These are phyloP conservation scores for Aphis gossypii DNA, from an alignment of 1,140 invertebrate genomes.

Conservation along the genomic window DNA sequence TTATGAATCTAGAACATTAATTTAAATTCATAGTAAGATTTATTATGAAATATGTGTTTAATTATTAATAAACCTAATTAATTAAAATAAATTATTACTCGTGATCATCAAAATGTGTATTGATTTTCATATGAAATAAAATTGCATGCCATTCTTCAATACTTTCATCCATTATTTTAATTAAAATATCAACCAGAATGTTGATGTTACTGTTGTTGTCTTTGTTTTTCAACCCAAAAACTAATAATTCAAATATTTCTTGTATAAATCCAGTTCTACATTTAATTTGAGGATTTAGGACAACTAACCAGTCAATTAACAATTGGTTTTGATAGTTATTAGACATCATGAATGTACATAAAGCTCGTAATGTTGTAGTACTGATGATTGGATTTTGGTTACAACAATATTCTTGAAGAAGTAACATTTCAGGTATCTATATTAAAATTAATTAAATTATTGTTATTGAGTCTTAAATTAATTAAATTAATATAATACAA, in stretches of 20 bases:
- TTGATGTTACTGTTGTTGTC: neutral
- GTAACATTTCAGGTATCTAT: constrained; percentile 54
- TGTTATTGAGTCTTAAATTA: neutral
- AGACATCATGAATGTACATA: constrained; percentile 33
- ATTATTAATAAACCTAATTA: neutral
- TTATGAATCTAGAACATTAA: constrained; percentile 27
- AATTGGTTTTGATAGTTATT: constrained; percentile 45
- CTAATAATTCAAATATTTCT: constrained; percentile 46
- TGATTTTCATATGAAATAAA: constrained; percentile 18
- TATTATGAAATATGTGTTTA: too few species aligned
- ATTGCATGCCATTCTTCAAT: constrained; percentile 24
- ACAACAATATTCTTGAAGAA: constrained; percentile 54
- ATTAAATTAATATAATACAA: neutral
- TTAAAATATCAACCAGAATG: neutral
- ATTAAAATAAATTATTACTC: constrained; percentile 26
- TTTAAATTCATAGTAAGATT: neutral
- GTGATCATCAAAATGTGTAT: constrained; percentile 1
- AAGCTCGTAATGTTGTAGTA: constrained; percentile 20
- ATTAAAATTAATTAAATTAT: neutral
- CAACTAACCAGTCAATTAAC: constrained; percentile 41
- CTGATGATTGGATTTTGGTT: constrained; percentile 36
- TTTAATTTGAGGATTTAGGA: constrained; percentile 17
- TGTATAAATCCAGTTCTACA: constrained; percentile 48
- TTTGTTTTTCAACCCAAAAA: constrained; percentile 17
- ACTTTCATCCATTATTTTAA: constrained; percentile 49